phyloP scores from a whole-genome alignment of 2,888 invertebrate genomes.

The Acleris cristana region DNA sequence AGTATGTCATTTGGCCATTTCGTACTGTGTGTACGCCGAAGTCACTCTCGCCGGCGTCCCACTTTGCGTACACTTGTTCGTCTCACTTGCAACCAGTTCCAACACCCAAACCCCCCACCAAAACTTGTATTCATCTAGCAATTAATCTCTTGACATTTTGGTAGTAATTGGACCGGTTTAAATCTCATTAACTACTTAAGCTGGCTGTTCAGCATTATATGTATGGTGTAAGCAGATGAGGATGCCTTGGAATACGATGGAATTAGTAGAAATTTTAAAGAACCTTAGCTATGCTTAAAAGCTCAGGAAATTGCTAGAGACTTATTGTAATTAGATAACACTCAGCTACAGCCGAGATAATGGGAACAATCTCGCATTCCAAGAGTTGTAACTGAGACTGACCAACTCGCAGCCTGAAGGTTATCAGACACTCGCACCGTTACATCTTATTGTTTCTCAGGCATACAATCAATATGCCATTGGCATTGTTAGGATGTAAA shows the following conservation, averaged over 20 bases:
- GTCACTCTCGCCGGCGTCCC: constrained; percentile 48
- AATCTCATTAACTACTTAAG: constrained; percentile 16
- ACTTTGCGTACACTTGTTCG: constrained; percentile 60
- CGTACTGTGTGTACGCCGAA: constrained; percentile 2
- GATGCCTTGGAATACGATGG: background rate
- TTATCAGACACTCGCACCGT: constrained; percentile 41
- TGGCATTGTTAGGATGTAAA: constrained; percentile 7
- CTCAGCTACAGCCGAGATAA: constrained; percentile 45
- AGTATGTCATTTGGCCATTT: constrained; percentile 18
- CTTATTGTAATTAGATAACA: constrained; percentile 52
- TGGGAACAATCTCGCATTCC: constrained; percentile 61
- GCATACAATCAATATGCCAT: constrained; percentile 36
- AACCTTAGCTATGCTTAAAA: constrained; percentile 7
- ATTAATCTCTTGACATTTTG: constrained; percentile 52
- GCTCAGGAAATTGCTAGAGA: constrained; percentile 39
- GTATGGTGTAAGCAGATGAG: background rate
- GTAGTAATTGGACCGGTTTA: constrained; percentile 44
- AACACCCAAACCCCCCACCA: constrained; percentile 52
- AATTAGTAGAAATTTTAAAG: too few species aligned
- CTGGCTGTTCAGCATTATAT: background rate
- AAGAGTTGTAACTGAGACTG: constrained; percentile 43
- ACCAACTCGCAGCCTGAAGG: constrained; percentile 64
- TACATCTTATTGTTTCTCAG: constrained; percentile 45
- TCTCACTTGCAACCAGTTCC: constrained; percentile 70
- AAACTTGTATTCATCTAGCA: constrained; percentile 50